Conservation (phyloP, 2,113 vertebrate genomes). For the Tretioscincus oriximinensis region DNA sequence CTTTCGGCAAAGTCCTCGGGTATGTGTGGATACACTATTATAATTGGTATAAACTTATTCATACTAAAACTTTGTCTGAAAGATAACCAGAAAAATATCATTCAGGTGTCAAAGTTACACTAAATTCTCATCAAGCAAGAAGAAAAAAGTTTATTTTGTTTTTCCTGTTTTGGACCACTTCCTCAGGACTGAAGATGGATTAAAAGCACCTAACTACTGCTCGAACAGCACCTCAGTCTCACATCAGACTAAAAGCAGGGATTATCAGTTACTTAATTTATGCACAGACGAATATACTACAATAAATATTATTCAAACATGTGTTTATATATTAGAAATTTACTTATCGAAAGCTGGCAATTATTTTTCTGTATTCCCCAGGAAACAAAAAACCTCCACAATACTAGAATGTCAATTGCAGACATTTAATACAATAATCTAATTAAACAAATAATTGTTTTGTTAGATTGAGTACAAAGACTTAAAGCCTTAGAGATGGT, state of each 20-base stretch:
- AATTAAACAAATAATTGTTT: background rate
- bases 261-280: background rate
- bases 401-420: slow-evolving; percentile 23
- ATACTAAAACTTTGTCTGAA: background rate
- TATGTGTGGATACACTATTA: no score
- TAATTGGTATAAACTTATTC: no score
- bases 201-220: no score
- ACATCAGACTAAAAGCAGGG: no score
- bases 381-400: slow-evolving; percentile 17
- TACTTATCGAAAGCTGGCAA: slow-evolving; percentile 25
- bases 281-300: background rate
- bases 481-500: no score
- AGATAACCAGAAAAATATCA: background rate
- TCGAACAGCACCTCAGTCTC: no score
- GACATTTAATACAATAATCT: slow-evolving; percentile 25
- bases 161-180: no score
- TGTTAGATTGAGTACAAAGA: background rate
- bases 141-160: no score
- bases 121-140: no score
- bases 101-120: no score
- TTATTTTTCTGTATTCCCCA: slow-evolving; percentile 28
- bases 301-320: background rate
- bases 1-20: no score
- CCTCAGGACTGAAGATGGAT: no score
- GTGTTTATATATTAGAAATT: background rate